A percentile compares a stretch with the other conserved stretches of the same genome.
Conservation (phyloP, 2,888 invertebrate species). For the Polyommatus iphigenia region DNA sequence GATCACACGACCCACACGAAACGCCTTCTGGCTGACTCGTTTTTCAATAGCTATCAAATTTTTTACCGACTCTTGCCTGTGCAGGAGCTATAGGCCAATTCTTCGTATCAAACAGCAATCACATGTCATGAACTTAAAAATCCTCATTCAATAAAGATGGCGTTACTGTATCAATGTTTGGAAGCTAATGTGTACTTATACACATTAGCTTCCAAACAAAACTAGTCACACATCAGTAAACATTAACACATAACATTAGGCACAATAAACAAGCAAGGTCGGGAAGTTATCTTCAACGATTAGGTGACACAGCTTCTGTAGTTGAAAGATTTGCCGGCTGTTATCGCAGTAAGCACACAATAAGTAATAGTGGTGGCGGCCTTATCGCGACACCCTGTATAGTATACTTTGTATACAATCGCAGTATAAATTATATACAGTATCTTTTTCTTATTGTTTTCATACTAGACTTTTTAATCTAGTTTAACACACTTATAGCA, state of each 20-base stretch:
- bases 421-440: background rate
- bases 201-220: background rate
- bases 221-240: conserved; percentile 4
- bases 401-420: conserved; percentile 32
- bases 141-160: background rate
- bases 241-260: conserved; percentile 15
- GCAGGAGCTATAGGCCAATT: too few relatives aligned
- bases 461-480: too few relatives aligned
- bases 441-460: background rate
- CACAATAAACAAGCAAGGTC: conserved; percentile 19
- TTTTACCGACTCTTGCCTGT: too few relatives aligned
- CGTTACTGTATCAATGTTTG: background rate
- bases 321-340: conserved; percentile 41
- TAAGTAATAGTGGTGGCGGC: conserved; percentile 56
- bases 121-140: background rate
- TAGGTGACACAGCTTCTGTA: conserved; percentile 30
- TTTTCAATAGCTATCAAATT: too few relatives aligned
- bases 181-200: too few relatives aligned
- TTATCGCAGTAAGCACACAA: conserved; percentile 47
- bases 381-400: conserved; percentile 39
- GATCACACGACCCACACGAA: too few relatives aligned
- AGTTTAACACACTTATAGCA: too few relatives aligned
- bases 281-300: conserved; percentile 28
- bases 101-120: background rate
- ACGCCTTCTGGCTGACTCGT: too few relatives aligned